A percentile compares a stretch with the other conserved stretches of the same genome.
Evolutionary conservation across 2,113 vertebrate species (phyloP).

Genomic region (Hemicordylus capensis): DNA sequence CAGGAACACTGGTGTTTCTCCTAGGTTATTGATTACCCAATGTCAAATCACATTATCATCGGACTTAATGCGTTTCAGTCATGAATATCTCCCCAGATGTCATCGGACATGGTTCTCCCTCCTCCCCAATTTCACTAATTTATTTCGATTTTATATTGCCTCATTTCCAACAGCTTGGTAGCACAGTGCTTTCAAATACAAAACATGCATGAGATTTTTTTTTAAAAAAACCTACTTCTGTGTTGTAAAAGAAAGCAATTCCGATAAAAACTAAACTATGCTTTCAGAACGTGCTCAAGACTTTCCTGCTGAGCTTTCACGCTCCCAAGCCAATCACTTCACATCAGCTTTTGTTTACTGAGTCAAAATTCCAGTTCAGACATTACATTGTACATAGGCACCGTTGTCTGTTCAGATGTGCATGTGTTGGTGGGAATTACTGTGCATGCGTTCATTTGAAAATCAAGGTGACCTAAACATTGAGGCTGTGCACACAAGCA

Average conservation of each 20-base stretch:
- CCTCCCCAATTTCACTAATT: neutral
- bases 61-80: conserved; percentile 56
- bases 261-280: neutral
- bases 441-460: too few species aligned
- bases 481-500: too few species aligned
- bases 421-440: too few species aligned
- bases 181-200: too few species aligned
- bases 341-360: too few species aligned
- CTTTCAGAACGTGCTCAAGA: neutral
- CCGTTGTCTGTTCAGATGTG: too few species aligned
- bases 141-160: neutral
- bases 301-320: neutral
- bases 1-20: conserved; percentile 39
- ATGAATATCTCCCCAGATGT: conserved; percentile 52
- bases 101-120: neutral
- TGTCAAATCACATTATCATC: conserved; percentile 59
- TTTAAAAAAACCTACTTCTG: neutral
- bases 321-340: too few species aligned
- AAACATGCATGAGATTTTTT: neutral
- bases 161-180: neutral
- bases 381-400: too few species aligned
- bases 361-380: too few species aligned
- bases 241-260: neutral
- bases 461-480: too few species aligned
- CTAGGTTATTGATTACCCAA: conserved; percentile 60